Percentiles rank a stretch among this genome's conserved stretches.
Conservation (phyloP, 2,113 vertebrate genomes). For the Datnioides undecimradiatus region DNA sequence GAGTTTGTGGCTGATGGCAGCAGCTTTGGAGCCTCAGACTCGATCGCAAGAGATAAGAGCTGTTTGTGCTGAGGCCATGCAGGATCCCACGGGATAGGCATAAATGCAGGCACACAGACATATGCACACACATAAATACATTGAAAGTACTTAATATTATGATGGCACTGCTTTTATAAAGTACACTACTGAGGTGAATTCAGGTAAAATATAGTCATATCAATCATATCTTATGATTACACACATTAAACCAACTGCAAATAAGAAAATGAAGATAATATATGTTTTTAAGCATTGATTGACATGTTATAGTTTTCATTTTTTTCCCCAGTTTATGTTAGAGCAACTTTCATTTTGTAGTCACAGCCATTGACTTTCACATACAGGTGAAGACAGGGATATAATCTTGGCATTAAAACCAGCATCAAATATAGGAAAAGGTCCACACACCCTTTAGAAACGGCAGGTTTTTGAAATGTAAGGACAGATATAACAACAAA, state of each 20-base stretch:
- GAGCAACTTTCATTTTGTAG: background rate
- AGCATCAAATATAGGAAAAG: no score
- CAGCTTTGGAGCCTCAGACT: slow-evolving; percentile 76
- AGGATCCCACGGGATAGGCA: slow-evolving; percentile 58
- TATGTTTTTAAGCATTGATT: background rate
- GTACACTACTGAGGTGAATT: slow-evolving; percentile 27
- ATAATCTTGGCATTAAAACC: no score
- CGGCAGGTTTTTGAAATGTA: no score
- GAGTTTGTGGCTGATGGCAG: slow-evolving; percentile 82
- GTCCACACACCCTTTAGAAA: no score
- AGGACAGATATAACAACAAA: no score
- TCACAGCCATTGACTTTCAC: background rate
- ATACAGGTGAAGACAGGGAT: background rate
- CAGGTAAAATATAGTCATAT: slow-evolving; percentile 42
- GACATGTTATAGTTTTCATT: background rate
- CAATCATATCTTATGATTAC: background rate
- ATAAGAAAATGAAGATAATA: slow-evolving; percentile 2
- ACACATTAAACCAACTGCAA: slow-evolving; percentile 1
- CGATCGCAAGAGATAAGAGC: slow-evolving; percentile 77
- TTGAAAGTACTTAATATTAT: slow-evolving; percentile 21
- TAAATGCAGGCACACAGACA: slow-evolving; percentile 19
- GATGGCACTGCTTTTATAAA: slow-evolving; percentile 11
- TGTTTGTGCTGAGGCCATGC: slow-evolving; percentile 66
- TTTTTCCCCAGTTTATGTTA: background rate
- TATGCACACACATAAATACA: slow-evolving; percentile 29